These are phyloP conservation scores for Alligator sinensis DNA, from an alignment of 2,113 vertebrate species.

Conservation along the genomic window DNA sequence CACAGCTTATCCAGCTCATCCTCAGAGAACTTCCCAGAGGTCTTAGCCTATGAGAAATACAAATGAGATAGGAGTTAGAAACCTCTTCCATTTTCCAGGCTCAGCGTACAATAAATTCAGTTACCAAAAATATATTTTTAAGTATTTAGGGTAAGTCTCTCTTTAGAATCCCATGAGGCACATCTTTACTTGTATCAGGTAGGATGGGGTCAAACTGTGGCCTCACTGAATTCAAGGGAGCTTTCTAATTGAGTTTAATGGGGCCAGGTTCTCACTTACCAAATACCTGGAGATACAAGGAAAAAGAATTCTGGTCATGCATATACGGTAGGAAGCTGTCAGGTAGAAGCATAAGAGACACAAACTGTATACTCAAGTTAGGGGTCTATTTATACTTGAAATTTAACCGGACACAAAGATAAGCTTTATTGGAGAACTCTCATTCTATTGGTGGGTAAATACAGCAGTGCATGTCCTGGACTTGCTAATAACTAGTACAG, in stretches of 20 bases:
- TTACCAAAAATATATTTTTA: neutral
- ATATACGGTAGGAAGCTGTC: neutral
- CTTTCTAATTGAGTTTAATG: neutral
- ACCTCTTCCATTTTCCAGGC: neutral
- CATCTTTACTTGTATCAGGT: neutral
- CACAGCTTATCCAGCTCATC: slow-evolving; percentile 90
- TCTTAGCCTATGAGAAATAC: slow-evolving; percentile 84
- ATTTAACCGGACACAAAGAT: neutral
- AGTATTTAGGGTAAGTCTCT: slow-evolving; percentile 22
- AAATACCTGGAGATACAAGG: neutral
- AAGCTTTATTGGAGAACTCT: neutral
- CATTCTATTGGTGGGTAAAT: neutral
- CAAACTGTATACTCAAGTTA: neutral
- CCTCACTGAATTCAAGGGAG: neutral
- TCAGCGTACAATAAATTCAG: neutral
- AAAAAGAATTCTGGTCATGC: neutral
- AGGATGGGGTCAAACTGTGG: neutral
- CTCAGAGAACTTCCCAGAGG: slow-evolving; percentile 92
- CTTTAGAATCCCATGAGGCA: neutral
- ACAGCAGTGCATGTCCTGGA: neutral
- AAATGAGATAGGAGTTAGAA: neutral
- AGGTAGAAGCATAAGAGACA: neutral
- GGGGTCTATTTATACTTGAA: neutral
- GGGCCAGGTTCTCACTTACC: neutral
- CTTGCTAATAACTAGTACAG: neutral